These are phyloP conservation scores for Macrostomum lignano DNA, from an alignment of 1,140 invertebrate genomes.

Conservation along the genomic window DNA sequence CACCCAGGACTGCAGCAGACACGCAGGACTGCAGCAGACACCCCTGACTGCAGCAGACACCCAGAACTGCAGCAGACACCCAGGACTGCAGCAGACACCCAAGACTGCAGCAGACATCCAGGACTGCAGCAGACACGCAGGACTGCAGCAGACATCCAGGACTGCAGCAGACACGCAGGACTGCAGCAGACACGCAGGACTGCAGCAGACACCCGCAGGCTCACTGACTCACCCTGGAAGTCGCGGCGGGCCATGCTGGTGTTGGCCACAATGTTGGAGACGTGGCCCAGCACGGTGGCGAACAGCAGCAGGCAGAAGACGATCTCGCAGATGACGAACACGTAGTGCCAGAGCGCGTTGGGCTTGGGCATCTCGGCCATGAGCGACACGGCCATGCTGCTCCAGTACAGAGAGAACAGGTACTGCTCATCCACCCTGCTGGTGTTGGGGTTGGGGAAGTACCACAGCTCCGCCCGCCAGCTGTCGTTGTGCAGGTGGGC, in stretches of 20 bases:
- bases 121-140: no score
- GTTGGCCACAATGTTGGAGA: constrained; percentile 26
- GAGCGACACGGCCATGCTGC: constrained; percentile 67
- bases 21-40: no score
- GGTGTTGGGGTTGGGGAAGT: constrained; percentile 1
- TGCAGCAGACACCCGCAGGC: constrained; percentile 57
- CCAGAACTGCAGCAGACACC: no score
- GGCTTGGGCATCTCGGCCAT: constrained; percentile 40
- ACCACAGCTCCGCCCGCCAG: no score
- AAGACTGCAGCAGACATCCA: no score
- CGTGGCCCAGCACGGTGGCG: constrained; percentile 25
- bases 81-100: no score
- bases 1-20: no score
- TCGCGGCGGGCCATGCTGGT: constrained; percentile 25
- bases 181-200: no score
- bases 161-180: no score
- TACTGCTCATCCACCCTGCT: constrained; percentile 34
- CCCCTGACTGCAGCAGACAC: no score
- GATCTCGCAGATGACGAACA: constrained; percentile 23
- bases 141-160: no score
- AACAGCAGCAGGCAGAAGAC: constrained; percentile 25
- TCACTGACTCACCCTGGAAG: constrained; percentile 28
- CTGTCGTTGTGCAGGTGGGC: not conserved
- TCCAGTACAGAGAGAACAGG: constrained; percentile 90
- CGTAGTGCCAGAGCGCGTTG: constrained; percentile 41